Percentiles rank a stretch among this genome's conserved stretches.
Conservation (phyloP, 2,797 vertebrate species). For the Microctenopoma lineatum region DNA sequence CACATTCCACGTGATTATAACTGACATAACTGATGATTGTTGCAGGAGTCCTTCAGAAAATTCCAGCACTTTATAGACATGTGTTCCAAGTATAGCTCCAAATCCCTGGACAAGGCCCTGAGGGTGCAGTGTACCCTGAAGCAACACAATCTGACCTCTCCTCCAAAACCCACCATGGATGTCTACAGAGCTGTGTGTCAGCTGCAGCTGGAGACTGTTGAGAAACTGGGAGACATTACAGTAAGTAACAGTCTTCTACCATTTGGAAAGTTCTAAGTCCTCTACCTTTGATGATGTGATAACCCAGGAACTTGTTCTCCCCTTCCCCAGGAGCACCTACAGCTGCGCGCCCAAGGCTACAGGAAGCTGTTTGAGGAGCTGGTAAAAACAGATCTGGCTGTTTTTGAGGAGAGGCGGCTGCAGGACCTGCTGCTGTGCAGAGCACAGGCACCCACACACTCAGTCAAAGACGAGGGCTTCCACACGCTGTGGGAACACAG, state of each 20-base stretch:
- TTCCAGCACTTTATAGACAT: conserved; percentile 60
- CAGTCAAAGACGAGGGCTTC: conserved; percentile 44
- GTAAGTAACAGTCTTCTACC: conserved; percentile 23
- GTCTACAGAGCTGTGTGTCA: conserved; percentile 1
- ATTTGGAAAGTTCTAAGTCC: neutral
- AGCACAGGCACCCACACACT: conserved; percentile 27
- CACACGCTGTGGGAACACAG: conserved; percentile 60
- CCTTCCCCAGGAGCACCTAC: conserved; percentile 47
- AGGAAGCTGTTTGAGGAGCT: conserved; percentile 55
- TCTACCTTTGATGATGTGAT: neutral
- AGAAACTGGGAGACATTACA: neutral
- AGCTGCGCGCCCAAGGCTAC: conserved; percentile 17
- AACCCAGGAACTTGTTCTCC: neutral
- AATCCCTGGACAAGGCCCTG: neutral
- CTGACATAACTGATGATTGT: neutral
- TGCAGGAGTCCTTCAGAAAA: conserved; percentile 61
- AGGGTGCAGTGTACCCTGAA: conserved; percentile 5
- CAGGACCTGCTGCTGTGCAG: conserved; percentile 75
- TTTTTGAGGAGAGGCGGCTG: conserved; percentile 74
- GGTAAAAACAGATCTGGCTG: conserved; percentile 61
- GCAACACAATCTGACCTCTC: neutral
- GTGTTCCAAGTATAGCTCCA: neutral
- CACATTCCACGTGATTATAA: neutral
- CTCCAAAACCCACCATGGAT: conserved; percentile 36
- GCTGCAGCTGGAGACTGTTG: conserved; percentile 1